Percentiles rank a stretch among this genome's conserved stretches.
phyloP scores from a whole-genome alignment of 1,140 invertebrate species.

The Mamestra configurata region DNA sequence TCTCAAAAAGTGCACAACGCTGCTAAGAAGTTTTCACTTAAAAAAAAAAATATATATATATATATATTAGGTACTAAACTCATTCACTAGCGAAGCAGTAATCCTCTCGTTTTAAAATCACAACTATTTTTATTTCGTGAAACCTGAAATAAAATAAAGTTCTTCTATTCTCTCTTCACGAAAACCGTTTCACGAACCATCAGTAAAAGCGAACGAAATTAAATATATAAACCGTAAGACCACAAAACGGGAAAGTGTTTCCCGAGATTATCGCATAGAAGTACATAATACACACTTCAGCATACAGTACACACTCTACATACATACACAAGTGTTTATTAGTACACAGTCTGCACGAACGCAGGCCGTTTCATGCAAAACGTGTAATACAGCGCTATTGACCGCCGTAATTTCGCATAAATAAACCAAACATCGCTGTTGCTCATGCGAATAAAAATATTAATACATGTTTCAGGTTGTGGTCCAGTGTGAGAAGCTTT shows the following conservation, averaged over 20 bases:
- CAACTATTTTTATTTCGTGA: too few relatives aligned
- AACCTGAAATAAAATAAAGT: background rate
- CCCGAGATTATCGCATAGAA: background rate
- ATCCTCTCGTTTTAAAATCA: too few relatives aligned
- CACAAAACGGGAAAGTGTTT: conserved; percentile 5
- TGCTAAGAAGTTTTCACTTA: too few relatives aligned
- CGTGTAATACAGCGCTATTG: conserved; percentile 19
- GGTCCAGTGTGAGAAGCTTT: background rate
- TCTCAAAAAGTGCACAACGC: too few relatives aligned
- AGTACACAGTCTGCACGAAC: background rate
- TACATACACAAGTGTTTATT: background rate
- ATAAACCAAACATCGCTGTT: conserved; percentile 23
- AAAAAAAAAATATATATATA: too few relatives aligned
- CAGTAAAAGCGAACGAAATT: background rate
- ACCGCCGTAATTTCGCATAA: conserved; percentile 27
- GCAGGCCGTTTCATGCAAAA: conserved; percentile 1
- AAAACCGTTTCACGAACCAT: background rate
- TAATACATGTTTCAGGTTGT: background rate
- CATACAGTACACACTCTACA: too few relatives aligned
- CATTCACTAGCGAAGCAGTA: too few relatives aligned
- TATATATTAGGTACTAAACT: too few relatives aligned
- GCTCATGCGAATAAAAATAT: conserved; percentile 31
- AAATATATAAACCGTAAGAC: background rate
- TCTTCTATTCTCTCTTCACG: background rate
- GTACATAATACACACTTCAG: too few relatives aligned